phyloP scores from a whole-genome alignment of 2,888 invertebrate species.

The Diplazon laetatorius region DNA sequence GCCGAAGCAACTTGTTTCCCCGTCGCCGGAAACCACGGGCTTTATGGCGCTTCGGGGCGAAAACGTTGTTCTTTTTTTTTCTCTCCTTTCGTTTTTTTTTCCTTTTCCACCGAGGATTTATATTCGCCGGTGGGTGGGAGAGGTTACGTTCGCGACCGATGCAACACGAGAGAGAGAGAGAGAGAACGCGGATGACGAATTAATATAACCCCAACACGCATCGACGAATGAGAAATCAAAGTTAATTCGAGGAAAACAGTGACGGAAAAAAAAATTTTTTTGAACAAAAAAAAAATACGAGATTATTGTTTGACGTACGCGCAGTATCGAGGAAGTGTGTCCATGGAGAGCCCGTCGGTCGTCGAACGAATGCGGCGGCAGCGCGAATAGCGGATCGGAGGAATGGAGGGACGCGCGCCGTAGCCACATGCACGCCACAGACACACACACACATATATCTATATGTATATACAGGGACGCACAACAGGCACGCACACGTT shows the following conservation, averaged over 20 bases:
- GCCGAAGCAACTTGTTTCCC: slow-evolving; percentile 1
- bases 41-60: not conserved
- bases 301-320: slow-evolving; percentile 63
- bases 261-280: too few species aligned
- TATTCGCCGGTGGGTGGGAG: too few species aligned
- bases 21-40: not conserved
- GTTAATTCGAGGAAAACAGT: too few species aligned
- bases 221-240: too few species aligned
- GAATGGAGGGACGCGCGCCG: slow-evolving; percentile 62
- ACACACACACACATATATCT: slow-evolving; percentile 4
- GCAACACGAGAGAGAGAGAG: too few species aligned
- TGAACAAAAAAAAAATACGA: slow-evolving; percentile 39
- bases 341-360: slow-evolving; percentile 64
- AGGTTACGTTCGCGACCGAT: too few species aligned
- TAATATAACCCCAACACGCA: too few species aligned
- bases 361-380: slow-evolving; percentile 61
- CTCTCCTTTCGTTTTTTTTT: too few species aligned
- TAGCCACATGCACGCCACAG: not conserved
- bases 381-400: slow-evolving; percentile 50
- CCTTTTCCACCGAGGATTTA: too few species aligned
- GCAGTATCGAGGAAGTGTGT: slow-evolving; percentile 66
- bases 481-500: slow-evolving; percentile 1
- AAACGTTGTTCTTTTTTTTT: too few species aligned
- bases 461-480: not conserved
- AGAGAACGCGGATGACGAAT: too few species aligned